These are phyloP conservation scores for Labroides dimidiatus DNA, from an alignment of 2,797 vertebrate species.

Conservation along the genomic window DNA sequence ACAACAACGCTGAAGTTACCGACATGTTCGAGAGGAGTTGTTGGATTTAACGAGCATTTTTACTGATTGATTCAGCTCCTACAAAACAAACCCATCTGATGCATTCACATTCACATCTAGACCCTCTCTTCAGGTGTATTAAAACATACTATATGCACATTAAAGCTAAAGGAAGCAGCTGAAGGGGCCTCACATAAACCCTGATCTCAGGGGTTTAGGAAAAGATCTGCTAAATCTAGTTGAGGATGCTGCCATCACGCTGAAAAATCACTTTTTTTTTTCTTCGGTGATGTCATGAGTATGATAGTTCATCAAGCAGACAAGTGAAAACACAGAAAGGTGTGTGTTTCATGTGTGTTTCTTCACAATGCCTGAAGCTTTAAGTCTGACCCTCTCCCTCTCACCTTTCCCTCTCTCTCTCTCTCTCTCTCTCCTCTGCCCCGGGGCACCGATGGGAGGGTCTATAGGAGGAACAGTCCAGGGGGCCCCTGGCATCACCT, in stretches of 20 bases:
- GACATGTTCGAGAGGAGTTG: no score
- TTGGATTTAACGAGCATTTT: no score
- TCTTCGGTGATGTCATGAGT: constrained; percentile 33
- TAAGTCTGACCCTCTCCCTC: constrained; percentile 71
- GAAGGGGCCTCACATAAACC: constrained; percentile 17
- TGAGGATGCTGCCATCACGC: constrained; percentile 40
- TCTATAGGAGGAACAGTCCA: constrained; percentile 50
- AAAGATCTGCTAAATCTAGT: constrained; percentile 15
- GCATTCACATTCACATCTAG: no score
- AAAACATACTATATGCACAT: no score
- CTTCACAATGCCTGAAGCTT: constrained; percentile 62
- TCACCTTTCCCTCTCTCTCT: constrained; percentile 58
- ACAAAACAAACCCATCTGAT: no score
- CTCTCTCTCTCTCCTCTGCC: constrained; percentile 53
- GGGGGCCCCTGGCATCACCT: constrained; percentile 60
- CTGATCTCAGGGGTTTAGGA: constrained; percentile 29
- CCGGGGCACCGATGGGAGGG: constrained; percentile 59
- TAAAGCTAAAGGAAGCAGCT: neutral
- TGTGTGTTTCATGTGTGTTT: constrained; percentile 72
- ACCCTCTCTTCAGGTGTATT: no score
- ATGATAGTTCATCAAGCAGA: constrained; percentile 76
- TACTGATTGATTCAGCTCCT: no score
- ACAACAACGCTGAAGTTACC: no score
- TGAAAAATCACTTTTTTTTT: constrained; percentile 26
- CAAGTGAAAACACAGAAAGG: constrained; percentile 79